Evolutionary conservation across 2,888 invertebrate species (phyloP).

Genomic region (Synergus laeviventris): DNA sequence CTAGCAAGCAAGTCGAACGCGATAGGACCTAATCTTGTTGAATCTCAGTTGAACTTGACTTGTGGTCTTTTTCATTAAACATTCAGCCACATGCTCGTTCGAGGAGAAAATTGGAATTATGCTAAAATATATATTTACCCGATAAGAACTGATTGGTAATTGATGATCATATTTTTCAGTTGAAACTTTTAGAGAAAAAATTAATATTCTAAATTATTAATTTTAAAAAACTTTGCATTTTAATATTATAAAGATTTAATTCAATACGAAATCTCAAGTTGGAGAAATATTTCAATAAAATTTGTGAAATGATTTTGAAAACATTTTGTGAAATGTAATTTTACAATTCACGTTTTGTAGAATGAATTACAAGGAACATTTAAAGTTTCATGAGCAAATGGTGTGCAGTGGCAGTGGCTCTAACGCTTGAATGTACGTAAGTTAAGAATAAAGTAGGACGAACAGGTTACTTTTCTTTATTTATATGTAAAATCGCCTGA

Average conservation of each 20-base stretch:
- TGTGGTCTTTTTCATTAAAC: slow-evolving; percentile 47
- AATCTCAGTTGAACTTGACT: slow-evolving; percentile 62
- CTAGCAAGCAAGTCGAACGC: not conserved
- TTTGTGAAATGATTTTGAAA: not conserved
- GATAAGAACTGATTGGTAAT: slow-evolving; percentile 58
- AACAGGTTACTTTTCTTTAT: too few species aligned
- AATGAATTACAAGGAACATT: too few species aligned
- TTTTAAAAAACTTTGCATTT: too few species aligned
- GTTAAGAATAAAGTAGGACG: too few species aligned
- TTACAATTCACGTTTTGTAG: too few species aligned
- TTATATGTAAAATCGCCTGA: too few species aligned
- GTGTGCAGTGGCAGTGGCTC: too few species aligned
- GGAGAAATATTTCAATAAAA: not conserved
- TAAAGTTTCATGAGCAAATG: too few species aligned
- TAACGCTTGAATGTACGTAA: too few species aligned
- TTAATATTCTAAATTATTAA: not conserved
- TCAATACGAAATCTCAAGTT: not conserved
- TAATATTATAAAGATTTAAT: not conserved
- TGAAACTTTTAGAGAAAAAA: too few species aligned
- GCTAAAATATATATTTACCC: slow-evolving; percentile 62
- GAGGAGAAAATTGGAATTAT: slow-evolving; percentile 69
- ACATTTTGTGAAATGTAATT: not conserved
- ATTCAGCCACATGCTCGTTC: slow-evolving; percentile 56
- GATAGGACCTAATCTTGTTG: slow-evolving; percentile 41
- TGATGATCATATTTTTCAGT: not conserved